Evolutionary conservation across 2,113 vertebrate species (phyloP).

Genomic region (Muntiacus muntjak): DNA sequence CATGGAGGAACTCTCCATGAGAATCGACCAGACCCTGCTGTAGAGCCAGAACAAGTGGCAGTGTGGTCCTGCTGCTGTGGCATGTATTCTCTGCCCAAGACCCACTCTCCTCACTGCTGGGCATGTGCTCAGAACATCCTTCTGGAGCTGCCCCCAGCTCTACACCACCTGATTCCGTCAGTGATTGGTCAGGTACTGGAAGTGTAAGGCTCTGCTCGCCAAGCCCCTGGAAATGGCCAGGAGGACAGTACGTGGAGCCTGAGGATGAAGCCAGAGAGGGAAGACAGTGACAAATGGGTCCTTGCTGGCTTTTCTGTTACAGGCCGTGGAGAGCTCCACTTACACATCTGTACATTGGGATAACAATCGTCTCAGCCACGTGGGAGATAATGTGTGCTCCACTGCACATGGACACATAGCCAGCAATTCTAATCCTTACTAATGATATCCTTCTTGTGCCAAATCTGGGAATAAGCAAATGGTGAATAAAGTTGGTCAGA

Average conservation of each 20-base stretch:
- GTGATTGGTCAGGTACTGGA: background rate
- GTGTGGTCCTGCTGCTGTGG: accelerated
- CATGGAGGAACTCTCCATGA: accelerated
- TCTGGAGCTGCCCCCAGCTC: background rate
- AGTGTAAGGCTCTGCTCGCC: accelerated
- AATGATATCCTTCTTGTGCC: background rate
- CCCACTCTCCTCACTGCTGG: background rate
- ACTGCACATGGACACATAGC: accelerated
- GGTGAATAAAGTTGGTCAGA: background rate
- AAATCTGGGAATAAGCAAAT: background rate
- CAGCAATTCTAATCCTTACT: background rate
- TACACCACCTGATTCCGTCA: background rate
- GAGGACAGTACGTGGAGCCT: background rate
- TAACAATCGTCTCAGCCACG: accelerated
- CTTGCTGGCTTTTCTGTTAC: background rate
- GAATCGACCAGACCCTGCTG: background rate
- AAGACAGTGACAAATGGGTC: background rate
- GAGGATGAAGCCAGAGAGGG: background rate
- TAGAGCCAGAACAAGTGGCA: background rate
- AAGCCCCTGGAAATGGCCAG: background rate
- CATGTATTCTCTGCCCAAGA: background rate
- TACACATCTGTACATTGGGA: accelerated
- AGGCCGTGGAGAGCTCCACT: too few relatives aligned
- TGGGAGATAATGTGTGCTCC: background rate
- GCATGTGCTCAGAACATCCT: background rate